Conservation (phyloP, 1,140 invertebrate species). For the Drosophila santomea region DNA sequence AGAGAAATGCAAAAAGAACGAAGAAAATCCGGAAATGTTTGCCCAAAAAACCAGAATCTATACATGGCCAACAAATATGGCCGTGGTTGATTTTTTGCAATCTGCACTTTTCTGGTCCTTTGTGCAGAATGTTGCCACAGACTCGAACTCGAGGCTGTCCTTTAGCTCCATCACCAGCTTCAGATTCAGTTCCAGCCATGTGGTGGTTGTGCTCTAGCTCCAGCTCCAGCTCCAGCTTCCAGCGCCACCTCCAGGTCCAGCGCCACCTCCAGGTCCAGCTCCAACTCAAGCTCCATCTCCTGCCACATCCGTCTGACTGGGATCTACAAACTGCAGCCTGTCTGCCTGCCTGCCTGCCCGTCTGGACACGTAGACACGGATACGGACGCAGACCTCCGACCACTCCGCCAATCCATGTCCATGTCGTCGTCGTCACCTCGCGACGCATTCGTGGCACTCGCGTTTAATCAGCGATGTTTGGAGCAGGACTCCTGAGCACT, state of each 20-base stretch:
- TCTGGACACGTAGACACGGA: slow-evolving; percentile 70
- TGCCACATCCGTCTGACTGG: slow-evolving; percentile 32
- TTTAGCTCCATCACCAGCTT: not conserved
- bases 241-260: too few relatives aligned
- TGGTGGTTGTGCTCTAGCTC: not conserved
- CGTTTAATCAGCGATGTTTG: slow-evolving; percentile 57
- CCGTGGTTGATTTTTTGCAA: slow-evolving; percentile 78
- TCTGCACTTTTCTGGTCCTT: slow-evolving; percentile 79
- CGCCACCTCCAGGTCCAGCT: too few relatives aligned
- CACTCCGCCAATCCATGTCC: slow-evolving; percentile 23
- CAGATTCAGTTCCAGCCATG: not conserved
- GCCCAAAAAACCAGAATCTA: slow-evolving; percentile 43
- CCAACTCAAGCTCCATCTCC: slow-evolving; percentile 3
- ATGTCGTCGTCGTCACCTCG: slow-evolving; percentile 75
- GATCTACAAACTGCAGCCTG: slow-evolving; percentile 51
- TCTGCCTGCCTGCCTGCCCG: slow-evolving; percentile 48
- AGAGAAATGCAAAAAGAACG: slow-evolving; percentile 67
- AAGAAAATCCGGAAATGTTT: slow-evolving; percentile 53
- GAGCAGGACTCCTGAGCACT: slow-evolving; percentile 31
- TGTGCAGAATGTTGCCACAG: slow-evolving; percentile 79
- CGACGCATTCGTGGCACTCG: slow-evolving; percentile 73
- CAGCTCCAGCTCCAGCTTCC: not conserved
- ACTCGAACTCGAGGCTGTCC: slow-evolving; percentile 42
- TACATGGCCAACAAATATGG: slow-evolving; percentile 26
- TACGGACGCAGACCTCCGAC: slow-evolving; percentile 1